Conservation (phyloP, 2,888 invertebrate species). For the Sarcophaga caerulescens region DNA sequence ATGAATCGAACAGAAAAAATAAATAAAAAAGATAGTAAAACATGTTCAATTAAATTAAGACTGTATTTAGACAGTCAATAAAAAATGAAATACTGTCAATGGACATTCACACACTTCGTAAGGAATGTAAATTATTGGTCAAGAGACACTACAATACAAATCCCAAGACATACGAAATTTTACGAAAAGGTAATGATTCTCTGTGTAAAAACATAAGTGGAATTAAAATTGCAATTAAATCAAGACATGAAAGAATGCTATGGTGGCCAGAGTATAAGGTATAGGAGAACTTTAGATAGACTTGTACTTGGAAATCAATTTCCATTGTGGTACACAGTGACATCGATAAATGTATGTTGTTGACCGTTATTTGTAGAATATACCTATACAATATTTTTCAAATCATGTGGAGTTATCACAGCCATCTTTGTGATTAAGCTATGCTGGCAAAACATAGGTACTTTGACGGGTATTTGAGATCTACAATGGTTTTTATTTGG, state of each 20-base stretch:
- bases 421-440: no score
- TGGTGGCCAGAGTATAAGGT: background rate
- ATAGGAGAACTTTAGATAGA: background rate
- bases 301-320: background rate
- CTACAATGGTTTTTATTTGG: no score
- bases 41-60: constrained; percentile 49
- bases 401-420: no score
- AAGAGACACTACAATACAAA: constrained; percentile 2
- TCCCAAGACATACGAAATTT: background rate
- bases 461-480: no score
- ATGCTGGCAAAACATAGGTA: no score
- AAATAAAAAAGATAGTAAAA: constrained; percentile 17
- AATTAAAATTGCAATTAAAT: constrained; percentile 31
- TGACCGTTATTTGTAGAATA: no score
- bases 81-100: background rate
- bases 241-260: constrained; percentile 10
- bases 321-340: no score
- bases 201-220: background rate
- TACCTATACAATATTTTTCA: no score
- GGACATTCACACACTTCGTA: constrained; percentile 7
- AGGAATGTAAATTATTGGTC: constrained; percentile 35
- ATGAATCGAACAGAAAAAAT: constrained; percentile 4
- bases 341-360: no score
- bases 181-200: background rate
- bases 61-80: constrained; percentile 29